phyloP scores from a whole-genome alignment of 2,113 vertebrate species.

The Struthidea cinerea region DNA sequence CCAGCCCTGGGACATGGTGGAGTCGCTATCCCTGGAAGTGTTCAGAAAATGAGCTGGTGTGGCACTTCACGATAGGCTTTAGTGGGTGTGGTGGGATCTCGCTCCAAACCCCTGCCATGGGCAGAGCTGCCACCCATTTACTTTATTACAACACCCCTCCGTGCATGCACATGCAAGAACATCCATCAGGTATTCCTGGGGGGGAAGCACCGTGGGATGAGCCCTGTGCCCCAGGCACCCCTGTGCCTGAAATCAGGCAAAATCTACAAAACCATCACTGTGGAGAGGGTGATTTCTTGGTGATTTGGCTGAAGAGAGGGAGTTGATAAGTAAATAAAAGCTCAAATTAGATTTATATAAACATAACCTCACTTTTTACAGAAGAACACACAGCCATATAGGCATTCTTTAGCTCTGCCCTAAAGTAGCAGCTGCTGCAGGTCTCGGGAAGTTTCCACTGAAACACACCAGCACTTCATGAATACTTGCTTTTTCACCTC shows the following conservation, averaged over 20 bases:
- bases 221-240: rapidly evolving
- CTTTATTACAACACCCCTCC: not conserved
- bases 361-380: not conserved
- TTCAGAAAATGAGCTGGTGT: too few relatives aligned
- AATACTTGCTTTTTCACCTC: not conserved
- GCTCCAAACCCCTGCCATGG: not conserved
- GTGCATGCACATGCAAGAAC: not conserved
- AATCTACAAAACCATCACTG: not conserved
- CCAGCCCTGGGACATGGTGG: not conserved
- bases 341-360: not conserved
- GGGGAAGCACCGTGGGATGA: not conserved
- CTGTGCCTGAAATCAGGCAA: not conserved
- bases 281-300: not conserved
- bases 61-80: too few relatives aligned
- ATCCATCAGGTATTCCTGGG: not conserved
- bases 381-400: not conserved
- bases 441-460: not conserved
- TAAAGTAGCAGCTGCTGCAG: not conserved
- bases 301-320: not conserved
- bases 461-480: not conserved
- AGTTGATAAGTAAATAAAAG: not conserved
- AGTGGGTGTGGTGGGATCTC: not conserved
- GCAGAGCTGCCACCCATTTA: not conserved
- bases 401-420: not conserved
- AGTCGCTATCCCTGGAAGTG: not conserved